Conservation (phyloP, 2,888 invertebrate species). For the Rhagonycha fulva region DNA sequence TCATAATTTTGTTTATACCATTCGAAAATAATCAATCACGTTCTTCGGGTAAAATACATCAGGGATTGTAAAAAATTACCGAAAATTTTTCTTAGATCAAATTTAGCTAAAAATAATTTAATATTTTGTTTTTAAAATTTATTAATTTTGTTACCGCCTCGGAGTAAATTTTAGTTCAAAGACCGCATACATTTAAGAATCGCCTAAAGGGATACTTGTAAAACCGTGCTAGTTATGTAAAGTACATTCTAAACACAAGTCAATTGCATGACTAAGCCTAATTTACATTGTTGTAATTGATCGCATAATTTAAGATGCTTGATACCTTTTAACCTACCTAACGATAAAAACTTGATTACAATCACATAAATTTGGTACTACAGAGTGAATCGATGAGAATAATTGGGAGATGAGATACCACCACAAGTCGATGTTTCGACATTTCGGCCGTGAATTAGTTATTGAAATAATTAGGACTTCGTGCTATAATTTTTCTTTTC, state of each 20-base stretch:
- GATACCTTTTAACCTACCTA: background rate
- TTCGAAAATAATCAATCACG: background rate
- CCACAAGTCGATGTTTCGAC: background rate
- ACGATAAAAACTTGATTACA: background rate
- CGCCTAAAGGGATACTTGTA: slow-evolving; percentile 22
- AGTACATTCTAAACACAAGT: slow-evolving; percentile 26
- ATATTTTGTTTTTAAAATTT: background rate
- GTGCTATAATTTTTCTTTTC: background rate
- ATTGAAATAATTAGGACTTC: background rate
- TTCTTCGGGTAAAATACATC: background rate
- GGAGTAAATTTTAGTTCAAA: slow-evolving; percentile 18
- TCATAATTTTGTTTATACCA: background rate
- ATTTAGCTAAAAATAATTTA: background rate
- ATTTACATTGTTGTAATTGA: slow-evolving; percentile 34
- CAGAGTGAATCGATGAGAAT: background rate
- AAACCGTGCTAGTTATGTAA: slow-evolving; percentile 10
- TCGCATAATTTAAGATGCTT: slow-evolving; percentile 9
- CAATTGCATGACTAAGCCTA: slow-evolving; percentile 27
- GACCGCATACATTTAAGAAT: slow-evolving; percentile 25
- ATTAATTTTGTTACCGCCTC: background rate
- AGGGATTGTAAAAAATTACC: too few species aligned
- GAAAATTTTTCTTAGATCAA: background rate
- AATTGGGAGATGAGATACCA: background rate
- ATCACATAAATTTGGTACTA: background rate
- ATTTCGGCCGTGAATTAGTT: background rate